Percentiles rank a stretch among this genome's conserved stretches.
These are phyloP conservation scores for Nothoprocta pentlandii DNA, from an alignment of 2,113 vertebrate species.

Conservation along the genomic window DNA sequence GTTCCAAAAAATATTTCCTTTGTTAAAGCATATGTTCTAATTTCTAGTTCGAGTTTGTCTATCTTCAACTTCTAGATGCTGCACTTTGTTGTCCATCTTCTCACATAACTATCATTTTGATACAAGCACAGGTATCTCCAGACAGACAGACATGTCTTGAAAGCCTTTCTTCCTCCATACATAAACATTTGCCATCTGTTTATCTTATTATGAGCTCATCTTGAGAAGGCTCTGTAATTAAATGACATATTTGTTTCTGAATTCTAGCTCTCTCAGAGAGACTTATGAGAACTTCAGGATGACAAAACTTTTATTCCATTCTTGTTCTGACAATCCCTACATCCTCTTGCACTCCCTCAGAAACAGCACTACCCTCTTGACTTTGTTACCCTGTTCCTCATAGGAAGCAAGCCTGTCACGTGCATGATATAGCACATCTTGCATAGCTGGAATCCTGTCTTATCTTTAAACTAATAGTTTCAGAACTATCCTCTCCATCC, in stretches of 20 bases:
- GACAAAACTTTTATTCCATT: neutral
- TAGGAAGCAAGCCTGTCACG: neutral
- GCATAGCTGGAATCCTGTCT: neutral
- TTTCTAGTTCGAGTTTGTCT: neutral
- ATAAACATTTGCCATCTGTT: neutral
- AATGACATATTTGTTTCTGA: neutral
- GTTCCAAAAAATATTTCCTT: neutral
- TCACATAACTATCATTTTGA: neutral
- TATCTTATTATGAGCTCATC: neutral
- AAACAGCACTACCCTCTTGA: neutral
- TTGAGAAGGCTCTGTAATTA: neutral
- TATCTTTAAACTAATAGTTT: neutral
- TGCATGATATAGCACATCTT: neutral
- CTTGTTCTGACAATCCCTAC: neutral
- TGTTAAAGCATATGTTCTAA: neutral
- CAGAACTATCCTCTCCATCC: neutral
- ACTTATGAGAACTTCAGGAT: neutral
- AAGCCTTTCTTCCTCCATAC: neutral
- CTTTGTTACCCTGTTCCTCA: neutral
- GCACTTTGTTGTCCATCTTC: neutral
- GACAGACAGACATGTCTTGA: neutral
- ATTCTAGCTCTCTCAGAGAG: neutral
- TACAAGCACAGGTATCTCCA: neutral
- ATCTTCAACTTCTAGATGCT: neutral
- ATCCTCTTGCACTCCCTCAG: neutral